phyloP scores from a whole-genome alignment of 2,113 vertebrate species.

The Scophthalmus maximus region DNA sequence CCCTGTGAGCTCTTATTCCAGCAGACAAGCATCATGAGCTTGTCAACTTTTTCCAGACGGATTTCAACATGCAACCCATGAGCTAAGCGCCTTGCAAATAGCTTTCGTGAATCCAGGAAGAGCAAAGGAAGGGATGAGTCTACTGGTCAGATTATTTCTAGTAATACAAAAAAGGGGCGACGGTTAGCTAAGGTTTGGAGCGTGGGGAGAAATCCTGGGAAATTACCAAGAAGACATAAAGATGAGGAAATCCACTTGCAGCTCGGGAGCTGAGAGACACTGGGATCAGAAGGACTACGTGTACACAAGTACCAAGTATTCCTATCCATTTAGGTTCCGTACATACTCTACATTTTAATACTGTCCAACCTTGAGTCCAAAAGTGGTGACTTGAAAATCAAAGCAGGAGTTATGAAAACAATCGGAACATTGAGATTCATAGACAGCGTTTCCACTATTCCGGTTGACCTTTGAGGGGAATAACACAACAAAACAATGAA shows the following conservation, averaged over 20 bases:
- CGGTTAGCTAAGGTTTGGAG: neutral
- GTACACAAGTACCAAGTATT: neutral
- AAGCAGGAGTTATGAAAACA: slow-evolving; percentile 8
- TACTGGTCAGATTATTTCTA: slow-evolving; percentile 37
- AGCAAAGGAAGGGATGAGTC: neutral
- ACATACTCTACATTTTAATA: neutral
- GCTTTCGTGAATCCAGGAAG: slow-evolving; percentile 23
- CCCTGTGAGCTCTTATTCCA: slow-evolving; percentile 17
- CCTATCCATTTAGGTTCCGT: neutral
- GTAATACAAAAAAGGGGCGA: slow-evolving; percentile 19
- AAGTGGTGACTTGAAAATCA: slow-evolving; percentile 1
- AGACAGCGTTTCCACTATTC: slow-evolving; percentile 1
- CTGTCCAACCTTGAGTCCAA: neutral
- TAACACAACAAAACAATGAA: neutral
- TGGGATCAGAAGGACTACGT: neutral
- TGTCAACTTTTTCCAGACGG: slow-evolving; percentile 61
- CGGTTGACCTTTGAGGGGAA: slow-evolving; percentile 8
- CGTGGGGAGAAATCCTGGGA: neutral
- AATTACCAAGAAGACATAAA: neutral
- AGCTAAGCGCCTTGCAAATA: slow-evolving; percentile 27
- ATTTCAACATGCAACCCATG: slow-evolving; percentile 40
- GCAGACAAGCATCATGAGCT: slow-evolving; percentile 41
- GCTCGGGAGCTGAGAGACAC: neutral
- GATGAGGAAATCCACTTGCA: neutral
- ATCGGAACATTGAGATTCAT: slow-evolving; percentile 32